Base-by-base conservation (phyloP, 2,888 invertebrate genomes). In the Sycophila texana region DNA sequence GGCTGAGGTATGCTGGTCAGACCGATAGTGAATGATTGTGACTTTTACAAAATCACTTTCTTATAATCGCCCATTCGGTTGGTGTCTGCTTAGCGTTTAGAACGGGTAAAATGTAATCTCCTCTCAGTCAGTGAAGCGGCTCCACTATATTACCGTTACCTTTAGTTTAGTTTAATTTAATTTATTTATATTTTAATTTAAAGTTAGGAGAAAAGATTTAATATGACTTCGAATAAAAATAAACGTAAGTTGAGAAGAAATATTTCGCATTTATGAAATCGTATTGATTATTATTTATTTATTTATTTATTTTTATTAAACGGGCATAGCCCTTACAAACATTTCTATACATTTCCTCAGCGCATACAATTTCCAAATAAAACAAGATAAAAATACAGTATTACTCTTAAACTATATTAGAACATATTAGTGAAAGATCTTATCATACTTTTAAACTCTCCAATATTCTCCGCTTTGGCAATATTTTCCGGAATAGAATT, bases 1-100 rank as follows among this genome's bases (percentile, higher is more conserved):
- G 58, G 51, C 20, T 26, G 26, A 16, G 7, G 39, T 39, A 39
- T 39, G 39, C 39, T 39, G 39, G 39, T 39, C 57, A 20, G 57
- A 22, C 26, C 71, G 77, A 77, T 77, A 77, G 51, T 71, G 57
- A 12, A 30, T 53, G 68, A 63, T 55, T 47, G 47, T 49, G n/a
- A 71, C 65, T 71, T 63, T 47, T 61, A 30, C 26, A 26, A 26
- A 57, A 57, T 63, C 5, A 39, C 4, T 70, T 63, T 63, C 47
- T 63, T 49, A 13, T n/a, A 22, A 10, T 47, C 39, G 51, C 22
- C 57, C 22, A 63, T 65, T 61, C 26, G 18, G 20, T 60, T 1
- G 39, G 47, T 14, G 49, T 71, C 39, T 12, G 53, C 53, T 4
- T 3, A 61, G 63, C 7, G 47, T 55, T 39, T 18, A 63, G 22